A percentile compares a stretch with the other conserved stretches of the same genome.
Conservation (phyloP, 2,113 vertebrate genomes). For the Indicator indicator region DNA sequence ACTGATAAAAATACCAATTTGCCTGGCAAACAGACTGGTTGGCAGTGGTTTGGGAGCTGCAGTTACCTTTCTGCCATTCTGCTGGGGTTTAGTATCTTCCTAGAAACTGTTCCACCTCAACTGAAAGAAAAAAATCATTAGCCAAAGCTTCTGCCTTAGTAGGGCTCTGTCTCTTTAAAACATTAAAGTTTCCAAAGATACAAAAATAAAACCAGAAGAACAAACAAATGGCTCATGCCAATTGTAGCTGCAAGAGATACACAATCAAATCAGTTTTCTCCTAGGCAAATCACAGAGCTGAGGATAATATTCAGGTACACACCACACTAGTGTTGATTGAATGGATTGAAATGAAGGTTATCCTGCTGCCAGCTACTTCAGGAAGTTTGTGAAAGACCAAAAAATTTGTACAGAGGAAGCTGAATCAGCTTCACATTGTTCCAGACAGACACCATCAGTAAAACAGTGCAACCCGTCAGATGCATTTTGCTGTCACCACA, state of each 20-base stretch:
- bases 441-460: neutral
- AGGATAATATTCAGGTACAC: neutral
- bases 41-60: neutral
- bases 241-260: neutral
- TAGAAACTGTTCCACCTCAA: neutral
- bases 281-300: neutral
- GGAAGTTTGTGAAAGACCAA: neutral
- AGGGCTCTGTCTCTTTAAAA: neutral
- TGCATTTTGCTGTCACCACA: neutral
- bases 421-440: neutral
- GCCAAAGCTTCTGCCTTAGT: neutral
- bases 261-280: conserved; percentile 1
- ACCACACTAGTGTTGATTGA: neutral
- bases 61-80: neutral
- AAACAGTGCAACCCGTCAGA: neutral
- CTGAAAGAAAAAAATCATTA: neutral
- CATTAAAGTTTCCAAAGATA: neutral
- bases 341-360: neutral
- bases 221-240: neutral
- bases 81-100: neutral
- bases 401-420: neutral
- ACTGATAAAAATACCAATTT: neutral
- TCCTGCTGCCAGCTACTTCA: neutral
- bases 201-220: neutral
- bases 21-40: neutral